Percentiles rank a stretch among this genome's conserved stretches.
phyloP scores from a whole-genome alignment of 2,797 vertebrate genomes.

The Micromesistius poutassou region DNA sequence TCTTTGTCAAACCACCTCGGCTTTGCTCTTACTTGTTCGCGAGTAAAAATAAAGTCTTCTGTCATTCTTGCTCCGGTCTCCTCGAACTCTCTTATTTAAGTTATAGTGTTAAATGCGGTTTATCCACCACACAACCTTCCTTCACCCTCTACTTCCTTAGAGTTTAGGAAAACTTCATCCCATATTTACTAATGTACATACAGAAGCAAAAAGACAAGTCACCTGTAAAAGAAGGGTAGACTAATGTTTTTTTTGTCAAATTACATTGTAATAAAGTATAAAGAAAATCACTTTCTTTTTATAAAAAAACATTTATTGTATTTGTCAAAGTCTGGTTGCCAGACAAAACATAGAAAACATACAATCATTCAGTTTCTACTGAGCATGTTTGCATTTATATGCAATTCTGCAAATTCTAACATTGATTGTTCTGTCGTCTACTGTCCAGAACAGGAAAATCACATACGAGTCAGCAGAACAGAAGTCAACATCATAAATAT shows the following conservation, averaged over 20 bases:
- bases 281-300: constrained; percentile 27
- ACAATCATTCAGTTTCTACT: constrained; percentile 64
- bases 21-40: too few species aligned
- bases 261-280: background rate
- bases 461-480: constrained; percentile 48
- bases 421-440: constrained; percentile 39
- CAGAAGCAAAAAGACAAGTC: background rate
- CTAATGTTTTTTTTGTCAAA: background rate
- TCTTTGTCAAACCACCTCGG: too few species aligned
- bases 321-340: constrained; percentile 79
- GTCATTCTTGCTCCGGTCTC: too few species aligned
- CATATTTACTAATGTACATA: background rate
- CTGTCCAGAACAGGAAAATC: constrained; percentile 38
- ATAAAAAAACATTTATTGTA: constrained; percentile 77
- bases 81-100: too few species aligned
- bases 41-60: too few species aligned
- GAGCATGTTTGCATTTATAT: constrained; percentile 69
- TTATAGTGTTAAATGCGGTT: too few species aligned
- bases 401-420: constrained; percentile 59
- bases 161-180: background rate
- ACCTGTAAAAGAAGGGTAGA: background rate
- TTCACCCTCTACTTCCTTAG: background rate
- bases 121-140: too few species aligned
- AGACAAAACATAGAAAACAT: constrained; percentile 80
- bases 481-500: constrained; percentile 69